Base-by-base conservation (phyloP, 2,113 vertebrate genomes). In the Micronisus gabar region DNA sequence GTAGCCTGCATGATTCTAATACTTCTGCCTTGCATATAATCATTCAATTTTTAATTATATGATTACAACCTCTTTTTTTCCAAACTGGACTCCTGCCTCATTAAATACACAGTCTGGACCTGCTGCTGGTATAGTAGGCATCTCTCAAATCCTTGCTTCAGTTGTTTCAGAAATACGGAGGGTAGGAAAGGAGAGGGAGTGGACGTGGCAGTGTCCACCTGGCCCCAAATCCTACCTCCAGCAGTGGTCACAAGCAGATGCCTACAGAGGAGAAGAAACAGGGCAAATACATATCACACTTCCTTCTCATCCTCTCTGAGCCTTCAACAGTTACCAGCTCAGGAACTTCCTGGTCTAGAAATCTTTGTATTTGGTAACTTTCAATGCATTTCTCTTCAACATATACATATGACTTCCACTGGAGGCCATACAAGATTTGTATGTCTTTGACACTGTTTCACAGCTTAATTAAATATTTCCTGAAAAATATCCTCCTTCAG, bases 201-300 rank as follows among this genome's bases (percentile, higher is more conserved):
- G 27, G n/a, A 71, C 1, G 2, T 50, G 32, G n/a, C 65, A 63
- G 15, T 23, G 43, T 65, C 40, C 48, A 40, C 53, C 48, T 56
- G 55, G 40, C 36, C 66, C 17, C 36, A 88, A 66, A 78, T 59
- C 32, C 36, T 11, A 20, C 32, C 36, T 66, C 71, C 50, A 79
- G 61, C 59, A 81, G 40, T 10, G 61, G 13, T 66, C 70, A 86
- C 32, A 78, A 81, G 43, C 23, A 30, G 34, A 45, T 45, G 55
- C 11, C 34, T 30, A 17, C 7, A 59, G 48, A 80, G 43, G 18
- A 80, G 70, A 91, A 91, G 27, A 41, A 95, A 59, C 34, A 62
- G 43, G 45, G 16, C 40, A 82, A 82, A 59, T 6, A 38, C 0
- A 0, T 18, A 43, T 10, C 26, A 53, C 6, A 1, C 11, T 65